Percentiles rank a stretch among this genome's conserved stretches.
Evolutionary conservation across 2,888 invertebrate species (phyloP).

Genomic region (Troides helena): DNA sequence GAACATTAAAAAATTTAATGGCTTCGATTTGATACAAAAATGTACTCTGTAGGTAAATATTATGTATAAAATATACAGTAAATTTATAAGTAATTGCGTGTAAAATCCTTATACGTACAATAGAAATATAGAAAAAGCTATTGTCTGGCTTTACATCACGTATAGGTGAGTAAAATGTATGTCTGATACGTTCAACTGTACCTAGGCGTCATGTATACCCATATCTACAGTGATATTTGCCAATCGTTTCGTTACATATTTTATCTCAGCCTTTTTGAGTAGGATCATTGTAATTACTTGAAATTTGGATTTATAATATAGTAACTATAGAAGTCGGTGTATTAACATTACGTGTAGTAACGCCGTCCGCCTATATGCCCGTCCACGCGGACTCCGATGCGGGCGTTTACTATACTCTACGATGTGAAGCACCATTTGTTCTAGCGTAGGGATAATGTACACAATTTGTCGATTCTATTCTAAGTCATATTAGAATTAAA

Average conservation of each 20-base stretch:
- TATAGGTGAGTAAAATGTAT: constrained; percentile 45
- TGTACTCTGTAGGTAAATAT: constrained; percentile 50
- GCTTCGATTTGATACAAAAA: constrained; percentile 39
- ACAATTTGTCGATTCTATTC: constrained; percentile 72
- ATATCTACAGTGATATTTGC: constrained; percentile 62
- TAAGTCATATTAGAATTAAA: constrained; percentile 70
- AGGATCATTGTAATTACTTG: constrained; percentile 75
- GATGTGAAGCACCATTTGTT: constrained; percentile 80
- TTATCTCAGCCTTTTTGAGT: constrained; percentile 79
- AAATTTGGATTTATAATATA: constrained; percentile 71
- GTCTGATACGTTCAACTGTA: constrained; percentile 36
- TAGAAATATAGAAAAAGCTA: constrained; percentile 78
- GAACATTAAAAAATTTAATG: constrained; percentile 33
- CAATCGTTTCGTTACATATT: constrained; percentile 70
- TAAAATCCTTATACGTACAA: constrained; percentile 68
- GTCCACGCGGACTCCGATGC: constrained; percentile 38
- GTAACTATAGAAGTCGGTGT: constrained; percentile 74
- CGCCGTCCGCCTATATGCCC: constrained; percentile 40
- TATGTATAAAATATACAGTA: constrained; percentile 70
- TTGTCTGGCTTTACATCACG: constrained; percentile 64
- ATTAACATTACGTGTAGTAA: constrained; percentile 60
- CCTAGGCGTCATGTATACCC: constrained; percentile 55
- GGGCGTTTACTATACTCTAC: constrained; percentile 61
- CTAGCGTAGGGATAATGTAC: constrained; percentile 80
- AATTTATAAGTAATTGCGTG: constrained; percentile 63